Base-by-base conservation (phyloP, 2,888 invertebrate species). In the Sceliomorpha sp. region DNA sequence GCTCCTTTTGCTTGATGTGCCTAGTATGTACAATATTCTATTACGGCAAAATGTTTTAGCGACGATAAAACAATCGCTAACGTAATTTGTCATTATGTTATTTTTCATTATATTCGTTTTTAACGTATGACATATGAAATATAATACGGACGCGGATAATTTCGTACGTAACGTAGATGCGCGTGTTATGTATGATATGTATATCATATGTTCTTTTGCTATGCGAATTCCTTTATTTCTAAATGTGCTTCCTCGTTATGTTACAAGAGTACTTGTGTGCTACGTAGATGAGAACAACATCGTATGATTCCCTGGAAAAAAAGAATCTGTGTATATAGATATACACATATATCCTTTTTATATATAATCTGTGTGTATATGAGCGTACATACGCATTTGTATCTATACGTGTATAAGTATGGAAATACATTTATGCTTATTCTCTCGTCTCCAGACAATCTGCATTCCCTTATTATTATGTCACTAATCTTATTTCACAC, bases 161-260 rank as follows among this genome's bases (percentile, higher is more conserved):
- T 32, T 32, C 9, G 20, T 20, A 20, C 5, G 20, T 20, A 20
- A 20, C 12, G 12, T 10, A 32, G 10, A 7, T 15, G 26, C 13
- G 8, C 27, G 20, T 45, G 56, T 37, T 45, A 56, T 13, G 13
- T 12, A 12, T 20, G 20, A 20, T 5, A 5, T 9, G 31, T 10
- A 31, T 31, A 31, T 10, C 3, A 24, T 2, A 32, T 34, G 44
- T 27, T 36, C 42, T 44, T 56, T 44, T 64, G 17, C 10, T 10
- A 20, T 17, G 1, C 17, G 13, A 7, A 26, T 27, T 44, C 47
- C 40, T 53, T 55, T 58, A 39, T 56, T 62, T 58, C 39, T 47
- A 45, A 60, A 55, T 56, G 50, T 39, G 44, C 40, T 47, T 27
- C 40, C 53, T 72, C 63, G 59, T 72, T 72, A 69, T 42, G 40